A percentile compares a stretch with the other conserved stretches of the same genome.
phyloP scores from a whole-genome alignment of 2,888 invertebrate species.

The Amphipoea oculea region DNA sequence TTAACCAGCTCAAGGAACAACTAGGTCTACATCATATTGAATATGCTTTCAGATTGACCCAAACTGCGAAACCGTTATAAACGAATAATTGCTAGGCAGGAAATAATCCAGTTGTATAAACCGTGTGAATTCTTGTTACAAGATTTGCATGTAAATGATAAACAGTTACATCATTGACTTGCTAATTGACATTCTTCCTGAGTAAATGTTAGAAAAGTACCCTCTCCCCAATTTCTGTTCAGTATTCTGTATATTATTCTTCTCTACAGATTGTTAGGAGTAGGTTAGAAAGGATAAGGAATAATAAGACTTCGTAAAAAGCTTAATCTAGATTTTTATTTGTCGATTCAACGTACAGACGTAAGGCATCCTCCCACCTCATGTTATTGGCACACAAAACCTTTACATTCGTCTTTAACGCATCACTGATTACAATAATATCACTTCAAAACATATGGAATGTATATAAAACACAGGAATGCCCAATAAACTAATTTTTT shows the following conservation, averaged over 20 bases:
- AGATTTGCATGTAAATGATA: constrained; percentile 49
- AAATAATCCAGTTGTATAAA: constrained; percentile 27
- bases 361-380: constrained; percentile 88
- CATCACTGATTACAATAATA: constrained; percentile 79
- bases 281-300: constrained; percentile 49
- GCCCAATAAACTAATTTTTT: constrained; percentile 75
- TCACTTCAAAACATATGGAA: constrained; percentile 85
- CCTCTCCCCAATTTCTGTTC: constrained; percentile 9
- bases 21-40: constrained; percentile 41
- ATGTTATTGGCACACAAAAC: constrained; percentile 88
- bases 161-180: constrained; percentile 44
- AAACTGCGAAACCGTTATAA: constrained; percentile 43
- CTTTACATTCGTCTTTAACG: constrained; percentile 77
- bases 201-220: constrained; percentile 12
- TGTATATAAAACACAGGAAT: constrained; percentile 84
- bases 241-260: background rate
- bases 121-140: constrained; percentile 23
- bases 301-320: constrained; percentile 83
- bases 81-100: constrained; percentile 25
- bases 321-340: constrained; percentile 89
- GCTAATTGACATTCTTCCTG: constrained; percentile 42
- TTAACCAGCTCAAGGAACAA: constrained; percentile 42
- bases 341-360: constrained; percentile 90
- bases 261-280: background rate
- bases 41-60: constrained; percentile 39